Conservation (phyloP, 1,140 invertebrate species). For the Sminthurides bifidus region DNA sequence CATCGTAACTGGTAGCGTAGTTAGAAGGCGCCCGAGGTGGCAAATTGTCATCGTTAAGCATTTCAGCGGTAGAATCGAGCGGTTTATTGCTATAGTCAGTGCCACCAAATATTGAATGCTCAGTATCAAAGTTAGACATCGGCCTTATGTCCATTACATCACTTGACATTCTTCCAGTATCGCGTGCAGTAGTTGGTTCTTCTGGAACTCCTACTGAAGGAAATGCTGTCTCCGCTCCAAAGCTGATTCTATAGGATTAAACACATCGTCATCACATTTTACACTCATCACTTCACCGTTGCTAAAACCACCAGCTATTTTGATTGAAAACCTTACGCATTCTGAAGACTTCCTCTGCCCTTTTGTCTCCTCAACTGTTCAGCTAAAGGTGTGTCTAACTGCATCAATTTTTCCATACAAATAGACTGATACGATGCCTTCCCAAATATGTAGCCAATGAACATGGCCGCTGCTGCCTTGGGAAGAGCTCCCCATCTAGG, state of each 20-base stretch:
- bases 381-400: conserved; percentile 47
- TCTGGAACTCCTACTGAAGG: too few species aligned
- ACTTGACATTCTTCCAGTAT: too few species aligned
- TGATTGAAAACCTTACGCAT: conserved; percentile 3
- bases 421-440: conserved; percentile 59
- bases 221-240: too few species aligned
- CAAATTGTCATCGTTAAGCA: conserved; percentile 10
- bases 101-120: neutral
- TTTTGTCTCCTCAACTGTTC: conserved; percentile 43
- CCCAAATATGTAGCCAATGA: conserved; percentile 59
- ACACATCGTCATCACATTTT: too few species aligned
- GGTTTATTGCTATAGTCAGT: neutral
- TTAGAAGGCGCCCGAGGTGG: conserved; percentile 5
- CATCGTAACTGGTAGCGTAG: conserved; percentile 44
- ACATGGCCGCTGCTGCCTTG: conserved; percentile 43
- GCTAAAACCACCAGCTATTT: neutral
- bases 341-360: conserved; percentile 7
- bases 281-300: neutral
- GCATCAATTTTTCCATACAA: conserved; percentile 62
- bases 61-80: neutral
- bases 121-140: neutral
- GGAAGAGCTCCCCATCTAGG: conserved; percentile 50
- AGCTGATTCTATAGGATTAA: neutral
- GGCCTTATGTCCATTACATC: neutral
- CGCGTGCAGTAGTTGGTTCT: too few species aligned